Evolutionary conservation across 2,797 vertebrate genomes (phyloP), one percentile per base, ranked within the genome.

Genomic region (Apodemus agrarius): DNA sequence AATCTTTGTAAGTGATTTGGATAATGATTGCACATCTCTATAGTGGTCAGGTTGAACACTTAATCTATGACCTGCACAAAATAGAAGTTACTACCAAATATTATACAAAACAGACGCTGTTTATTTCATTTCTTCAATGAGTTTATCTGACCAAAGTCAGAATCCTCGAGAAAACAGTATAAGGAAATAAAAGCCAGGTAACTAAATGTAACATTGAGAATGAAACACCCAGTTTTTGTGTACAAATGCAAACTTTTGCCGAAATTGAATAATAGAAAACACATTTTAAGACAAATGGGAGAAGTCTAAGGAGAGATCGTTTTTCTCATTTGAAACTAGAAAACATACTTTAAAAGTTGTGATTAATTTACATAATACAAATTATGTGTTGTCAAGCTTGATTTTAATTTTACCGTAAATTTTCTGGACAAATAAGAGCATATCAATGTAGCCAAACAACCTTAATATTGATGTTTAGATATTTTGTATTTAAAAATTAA

Each of bases 401-500:
- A 93, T 9, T 14, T 92, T 1, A 11, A 0, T 19, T 17, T 87
- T 40, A 16, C 4, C 83, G 5, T 46, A 5, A 43, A 69, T n/a
- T 86, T 90, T 95, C 49, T 89, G 2, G 14, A 5, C 43, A 89
- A 57, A 63, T 80, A 3, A 78, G 78, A 91, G 2, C 13, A 52
- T 52, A 69, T 80, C 26, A 84, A 10, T 82, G 16, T 22, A 87
- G 80, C 26, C 3, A 91, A 26, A 54, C 16, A 72, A 49, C 9
- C 69, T 1, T 10, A 59, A 57, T 83, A 1, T 49, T 91, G 91
- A 13, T 93, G 72, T 24, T 72, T n/a, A 79, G 31, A 26, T 31
- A 74, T 78, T 57, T 89, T 2, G 19, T 1, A 79, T 46, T 86
- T 91, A 78, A 93, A 92, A 80, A 19, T 69, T 7, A 94, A 24